These are phyloP conservation scores for Petrolisthes cinctipes DNA, from an alignment of 2,888 invertebrate genomes.

Conservation along the genomic window DNA sequence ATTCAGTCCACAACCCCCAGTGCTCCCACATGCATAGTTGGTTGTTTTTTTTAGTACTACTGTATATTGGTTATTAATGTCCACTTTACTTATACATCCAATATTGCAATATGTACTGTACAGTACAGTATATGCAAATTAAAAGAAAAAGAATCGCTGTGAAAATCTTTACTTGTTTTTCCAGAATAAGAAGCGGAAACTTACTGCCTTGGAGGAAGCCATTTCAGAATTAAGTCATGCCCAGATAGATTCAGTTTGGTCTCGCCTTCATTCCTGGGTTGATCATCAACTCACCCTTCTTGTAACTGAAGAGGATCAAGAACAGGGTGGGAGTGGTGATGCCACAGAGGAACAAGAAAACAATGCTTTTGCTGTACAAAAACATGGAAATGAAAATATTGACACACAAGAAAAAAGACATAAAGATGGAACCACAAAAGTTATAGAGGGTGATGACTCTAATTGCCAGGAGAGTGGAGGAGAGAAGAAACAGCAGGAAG, in stretches of 20 bases:
- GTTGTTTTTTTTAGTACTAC: background rate
- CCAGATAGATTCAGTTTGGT: background rate
- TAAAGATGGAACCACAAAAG: background rate
- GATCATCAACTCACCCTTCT: background rate
- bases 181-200: background rate
- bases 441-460: no score
- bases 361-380: background rate
- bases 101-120: background rate
- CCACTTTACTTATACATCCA: background rate
- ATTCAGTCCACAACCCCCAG: no score
- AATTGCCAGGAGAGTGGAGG: background rate
- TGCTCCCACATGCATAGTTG: no score
- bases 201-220: background rate
- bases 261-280: background rate
- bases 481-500: background rate
- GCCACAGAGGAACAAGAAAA: background rate
- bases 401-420: background rate
- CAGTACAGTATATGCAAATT: background rate
- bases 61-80: background rate
- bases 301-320: background rate
- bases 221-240: background rate
- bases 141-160: no score
- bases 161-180: background rate
- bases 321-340: background rate
- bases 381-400: background rate